Evolutionary conservation across 2,113 vertebrate species (phyloP), one percentile per base, ranked within the genome.

Genomic region (Hemiscyllium ocellatum): DNA sequence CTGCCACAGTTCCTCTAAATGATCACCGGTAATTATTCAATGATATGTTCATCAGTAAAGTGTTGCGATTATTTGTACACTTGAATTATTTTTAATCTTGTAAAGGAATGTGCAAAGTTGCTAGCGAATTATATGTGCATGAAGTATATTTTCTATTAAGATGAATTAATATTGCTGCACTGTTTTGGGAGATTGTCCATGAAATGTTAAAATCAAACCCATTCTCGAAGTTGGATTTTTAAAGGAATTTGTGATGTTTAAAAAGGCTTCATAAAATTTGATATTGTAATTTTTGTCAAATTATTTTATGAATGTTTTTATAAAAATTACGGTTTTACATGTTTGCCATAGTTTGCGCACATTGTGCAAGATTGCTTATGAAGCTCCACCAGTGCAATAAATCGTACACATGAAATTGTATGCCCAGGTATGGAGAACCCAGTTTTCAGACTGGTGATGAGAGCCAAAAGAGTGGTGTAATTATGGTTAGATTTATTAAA

Each of bases 11-110:
- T 42, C 6, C 93, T 69, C 93, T 50, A 42, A 24, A 37, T 70
- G 93, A 95, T 72, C 47, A 68, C 42, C 66, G 93, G 93, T 95
- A 95, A 95, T 72, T 95, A 95, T 72, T 50, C n/a, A 42, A 93
- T 68, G 20, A 93, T 37, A 19, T 37, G 61, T 66, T 93, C 33
- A 29, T 15, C 19, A 37, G 33, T 83, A 42, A 83, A 93, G 12
- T 33, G 37, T 93, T 93, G 20, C 56, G n/a, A 66, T 93, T 93
- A 22, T 37, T 66, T 65, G 1, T 3, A 19, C n/a, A 61, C 89
- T 65, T 91, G 56, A 65, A n/a, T 61, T 17, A 29, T 91, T 87
- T 61, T 29, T 65, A 7, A 90, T 52, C 24, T 13, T 65, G 15
- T 83, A 90, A 90, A 65, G 52, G 26, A 15, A 4, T 20, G 4